Percentiles rank a stretch among this genome's conserved stretches.
These are phyloP conservation scores for Ophiothrix spiculata DNA, from an alignment of 35 echinoderm and acorn worm species.

Conservation along the genomic window DNA sequence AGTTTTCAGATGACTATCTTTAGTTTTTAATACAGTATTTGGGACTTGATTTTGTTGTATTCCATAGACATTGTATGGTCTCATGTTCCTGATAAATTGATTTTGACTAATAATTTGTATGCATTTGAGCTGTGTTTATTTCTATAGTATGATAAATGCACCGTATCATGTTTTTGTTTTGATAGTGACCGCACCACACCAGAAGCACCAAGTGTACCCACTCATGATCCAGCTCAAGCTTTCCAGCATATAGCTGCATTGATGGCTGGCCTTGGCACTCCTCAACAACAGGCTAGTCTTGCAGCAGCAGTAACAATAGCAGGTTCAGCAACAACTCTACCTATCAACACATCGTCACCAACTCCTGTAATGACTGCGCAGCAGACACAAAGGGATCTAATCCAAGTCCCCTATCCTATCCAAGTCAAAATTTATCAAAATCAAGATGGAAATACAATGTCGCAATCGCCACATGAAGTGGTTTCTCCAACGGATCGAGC, in stretches of 20 bases:
- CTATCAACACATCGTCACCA: background rate
- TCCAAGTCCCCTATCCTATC: background rate
- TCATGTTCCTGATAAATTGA: too few species aligned
- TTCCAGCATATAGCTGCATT: slow-evolving; percentile 34
- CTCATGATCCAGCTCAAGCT: slow-evolving; percentile 12
- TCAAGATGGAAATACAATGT: background rate
- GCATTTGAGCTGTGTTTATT: too few species aligned
- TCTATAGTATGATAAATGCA: background rate
- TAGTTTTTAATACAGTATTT: slow-evolving; percentile 7
- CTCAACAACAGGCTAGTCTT: slow-evolving; percentile 4
- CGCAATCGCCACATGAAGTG: background rate
- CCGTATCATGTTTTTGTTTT: background rate
- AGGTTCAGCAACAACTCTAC: background rate
- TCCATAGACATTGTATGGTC: too few species aligned
- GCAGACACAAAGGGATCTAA: background rate
- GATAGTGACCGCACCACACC: background rate
- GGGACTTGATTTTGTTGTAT: too few species aligned
- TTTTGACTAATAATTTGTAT: too few species aligned
- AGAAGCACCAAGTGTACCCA: slow-evolving; percentile 10
- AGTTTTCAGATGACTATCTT: too few species aligned
- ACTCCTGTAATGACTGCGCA: background rate
- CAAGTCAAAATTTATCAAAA: background rate
- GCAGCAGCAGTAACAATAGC: slow-evolving; percentile 18
- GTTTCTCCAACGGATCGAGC: background rate
- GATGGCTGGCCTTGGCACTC: slow-evolving; percentile 15